A percentile compares a stretch with the other conserved stretches of the same genome.
phyloP scores from a whole-genome alignment of 2,888 invertebrate species.

The Parascotia fuliginaria region DNA sequence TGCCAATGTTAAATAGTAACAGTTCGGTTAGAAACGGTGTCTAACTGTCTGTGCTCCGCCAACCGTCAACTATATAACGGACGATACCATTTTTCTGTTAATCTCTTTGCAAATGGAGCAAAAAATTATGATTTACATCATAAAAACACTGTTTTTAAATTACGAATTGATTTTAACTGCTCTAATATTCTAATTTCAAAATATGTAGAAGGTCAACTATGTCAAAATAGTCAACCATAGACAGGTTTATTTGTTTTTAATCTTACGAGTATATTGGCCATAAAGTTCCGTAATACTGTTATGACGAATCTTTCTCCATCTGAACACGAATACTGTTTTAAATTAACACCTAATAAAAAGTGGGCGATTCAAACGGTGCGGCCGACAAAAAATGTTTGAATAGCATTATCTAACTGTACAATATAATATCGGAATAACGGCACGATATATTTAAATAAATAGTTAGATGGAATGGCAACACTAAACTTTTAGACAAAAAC shows the following conservation, averaged over 20 bases:
- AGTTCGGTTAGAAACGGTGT: constrained; percentile 62
- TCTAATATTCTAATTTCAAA: constrained; percentile 8
- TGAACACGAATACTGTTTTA: constrained; percentile 46
- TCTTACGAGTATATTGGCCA: constrained; percentile 13
- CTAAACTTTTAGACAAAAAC: no score
- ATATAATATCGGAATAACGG: constrained; percentile 56
- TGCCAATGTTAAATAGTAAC: constrained; percentile 54
- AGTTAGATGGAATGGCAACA: neutral
- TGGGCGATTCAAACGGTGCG: constrained; percentile 39
- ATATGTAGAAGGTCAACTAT: constrained; percentile 19
- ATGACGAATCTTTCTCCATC: constrained; percentile 34
- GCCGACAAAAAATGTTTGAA: constrained; percentile 52
- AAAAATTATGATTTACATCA: constrained; percentile 28
- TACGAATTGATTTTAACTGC: constrained; percentile 5
- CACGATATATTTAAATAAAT: constrained; percentile 37
- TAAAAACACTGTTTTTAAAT: constrained; percentile 13
- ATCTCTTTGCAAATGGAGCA: constrained; percentile 45
- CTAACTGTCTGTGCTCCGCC: constrained; percentile 67
- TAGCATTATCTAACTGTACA: constrained; percentile 58
- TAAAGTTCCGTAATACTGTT: constrained; percentile 31
- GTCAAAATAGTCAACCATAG: constrained; percentile 4
- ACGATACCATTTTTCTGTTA: constrained; percentile 51
- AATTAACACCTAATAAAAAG: constrained; percentile 50
- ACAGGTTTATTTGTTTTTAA: constrained; percentile 23
- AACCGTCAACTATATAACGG: constrained; percentile 67